A percentile compares a stretch with the other conserved stretches of the same genome.
These are phyloP conservation scores for Montipora foliosa DNA, from an alignment of 64 coral and sea anemone species.

Conservation along the genomic window DNA sequence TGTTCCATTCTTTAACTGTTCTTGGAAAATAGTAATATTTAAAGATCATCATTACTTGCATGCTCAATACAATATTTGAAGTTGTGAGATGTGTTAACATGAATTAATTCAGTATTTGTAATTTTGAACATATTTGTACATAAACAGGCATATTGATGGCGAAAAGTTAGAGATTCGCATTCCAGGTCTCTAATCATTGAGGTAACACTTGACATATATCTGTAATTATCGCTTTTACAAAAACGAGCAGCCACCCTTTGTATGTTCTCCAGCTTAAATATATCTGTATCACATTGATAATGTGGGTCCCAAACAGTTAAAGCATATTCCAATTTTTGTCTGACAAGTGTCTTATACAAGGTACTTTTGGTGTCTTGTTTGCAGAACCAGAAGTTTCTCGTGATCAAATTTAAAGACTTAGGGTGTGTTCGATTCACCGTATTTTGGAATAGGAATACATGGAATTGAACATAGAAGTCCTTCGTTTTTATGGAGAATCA, in stretches of 20 bases:
- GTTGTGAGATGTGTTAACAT: background rate
- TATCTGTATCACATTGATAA: constrained; percentile 34
- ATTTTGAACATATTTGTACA: background rate
- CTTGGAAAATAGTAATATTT: background rate
- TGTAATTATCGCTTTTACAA: constrained; percentile 20
- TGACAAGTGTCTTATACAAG: constrained; percentile 36
- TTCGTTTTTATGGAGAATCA: too few relatives aligned
- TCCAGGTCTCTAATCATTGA: constrained; percentile 16
- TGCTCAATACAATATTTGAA: constrained; percentile 13
- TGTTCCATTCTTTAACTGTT: background rate
- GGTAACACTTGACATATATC: constrained; percentile 34
- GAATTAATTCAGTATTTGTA: background rate
- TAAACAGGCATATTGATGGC: too few relatives aligned
- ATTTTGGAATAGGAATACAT: too few relatives aligned
- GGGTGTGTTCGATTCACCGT: too few relatives aligned
- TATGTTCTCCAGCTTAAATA: constrained; percentile 18
- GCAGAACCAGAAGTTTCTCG: constrained; percentile 50
- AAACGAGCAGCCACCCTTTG: constrained; percentile 36
- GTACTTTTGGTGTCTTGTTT: constrained; percentile 8
- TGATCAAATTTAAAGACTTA: background rate
- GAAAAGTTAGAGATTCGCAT: background rate
- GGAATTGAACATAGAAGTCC: too few relatives aligned
- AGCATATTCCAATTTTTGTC: constrained; percentile 41
- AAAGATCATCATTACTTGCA: background rate
- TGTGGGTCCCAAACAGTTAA: constrained; percentile 17